Evolutionary conservation across 37 sponge, comb jelly and placozoan genomes (phyloP).

Genomic region (Crambe crambe): DNA sequence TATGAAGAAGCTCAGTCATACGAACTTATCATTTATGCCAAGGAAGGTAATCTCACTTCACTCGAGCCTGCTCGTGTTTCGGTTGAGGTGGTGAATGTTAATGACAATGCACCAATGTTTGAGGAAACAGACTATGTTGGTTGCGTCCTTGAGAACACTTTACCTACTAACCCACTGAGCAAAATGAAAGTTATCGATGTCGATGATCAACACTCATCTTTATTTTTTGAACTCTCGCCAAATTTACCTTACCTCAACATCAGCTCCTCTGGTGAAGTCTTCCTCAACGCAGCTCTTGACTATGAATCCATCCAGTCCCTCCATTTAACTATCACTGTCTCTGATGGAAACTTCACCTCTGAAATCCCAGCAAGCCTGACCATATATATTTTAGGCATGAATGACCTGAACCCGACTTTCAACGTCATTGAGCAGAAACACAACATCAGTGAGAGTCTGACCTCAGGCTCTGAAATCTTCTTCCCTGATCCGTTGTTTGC

Average conservation of each 20-base stretch:
- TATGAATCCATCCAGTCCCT: conserved; percentile 40
- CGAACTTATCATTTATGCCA: conserved; percentile 19
- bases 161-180: conserved; percentile 3
- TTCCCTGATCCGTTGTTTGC: conserved; percentile 14
- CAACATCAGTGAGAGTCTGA: conserved; percentile 15
- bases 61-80: conserved; percentile 25
- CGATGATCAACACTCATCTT: conserved; percentile 4
- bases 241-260: not conserved
- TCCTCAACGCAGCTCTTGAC: conserved; percentile 44
- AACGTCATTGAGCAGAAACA: not conserved
- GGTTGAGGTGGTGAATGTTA: conserved; percentile 39
- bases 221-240: conserved; percentile 1
- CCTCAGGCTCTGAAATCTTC: conserved; percentile 8
- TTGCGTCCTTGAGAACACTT: conserved; percentile 39
- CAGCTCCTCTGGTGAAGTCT: conserved; percentile 29
- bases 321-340: conserved; percentile 33
- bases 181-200: conserved; percentile 23
- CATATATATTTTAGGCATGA: conserved; percentile 42
- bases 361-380: conserved; percentile 26
- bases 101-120: conserved; percentile 67
- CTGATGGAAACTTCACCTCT: conserved; percentile 54
- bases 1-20: conserved; percentile 32
- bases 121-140: conserved; percentile 1
- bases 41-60: conserved; percentile 34
- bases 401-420: conserved; percentile 66